Percentiles rank a stretch among this genome's conserved stretches.
Evolutionary conservation across 2,797 vertebrate species (phyloP).

Genomic region (Prunella strophiata): DNA sequence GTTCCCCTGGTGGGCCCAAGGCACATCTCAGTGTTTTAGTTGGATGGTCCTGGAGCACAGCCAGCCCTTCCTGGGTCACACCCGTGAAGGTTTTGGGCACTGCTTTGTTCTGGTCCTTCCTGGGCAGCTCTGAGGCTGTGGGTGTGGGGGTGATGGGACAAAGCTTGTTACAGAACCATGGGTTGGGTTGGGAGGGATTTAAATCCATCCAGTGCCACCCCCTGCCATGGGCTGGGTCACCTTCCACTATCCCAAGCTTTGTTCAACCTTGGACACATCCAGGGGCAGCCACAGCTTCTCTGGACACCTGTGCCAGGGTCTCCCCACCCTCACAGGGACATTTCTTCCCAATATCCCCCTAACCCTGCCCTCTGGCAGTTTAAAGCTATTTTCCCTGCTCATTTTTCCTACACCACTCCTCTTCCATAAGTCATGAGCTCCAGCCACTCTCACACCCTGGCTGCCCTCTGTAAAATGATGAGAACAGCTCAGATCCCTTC

Average conservation of each 20-base stretch:
- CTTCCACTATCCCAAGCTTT: neutral
- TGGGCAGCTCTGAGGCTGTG: neutral
- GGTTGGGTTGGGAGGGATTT: neutral
- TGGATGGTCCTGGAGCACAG: neutral
- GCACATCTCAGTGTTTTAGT: accelerated
- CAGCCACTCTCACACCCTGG: neutral
- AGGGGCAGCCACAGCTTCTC: neutral
- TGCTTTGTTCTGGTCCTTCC: neutral
- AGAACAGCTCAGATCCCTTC: neutral
- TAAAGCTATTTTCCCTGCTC: neutral
- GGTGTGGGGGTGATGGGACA: accelerated
- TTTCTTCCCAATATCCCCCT: neutral
- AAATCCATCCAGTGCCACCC: neutral
- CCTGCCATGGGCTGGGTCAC: neutral
- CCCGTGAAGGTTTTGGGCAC: neutral
- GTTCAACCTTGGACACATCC: neutral
- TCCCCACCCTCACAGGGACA: neutral
- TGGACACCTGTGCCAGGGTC: neutral
- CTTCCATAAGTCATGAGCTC: neutral
- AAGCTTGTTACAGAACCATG: neutral
- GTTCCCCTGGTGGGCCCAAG: accelerated
- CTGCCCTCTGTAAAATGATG: neutral
- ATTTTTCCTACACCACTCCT: accelerated
- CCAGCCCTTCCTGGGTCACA: accelerated
- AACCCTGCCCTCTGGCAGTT: neutral